Conservation (phyloP, 2,113 vertebrate genomes). For the Phylloscopus whistleri region DNA sequence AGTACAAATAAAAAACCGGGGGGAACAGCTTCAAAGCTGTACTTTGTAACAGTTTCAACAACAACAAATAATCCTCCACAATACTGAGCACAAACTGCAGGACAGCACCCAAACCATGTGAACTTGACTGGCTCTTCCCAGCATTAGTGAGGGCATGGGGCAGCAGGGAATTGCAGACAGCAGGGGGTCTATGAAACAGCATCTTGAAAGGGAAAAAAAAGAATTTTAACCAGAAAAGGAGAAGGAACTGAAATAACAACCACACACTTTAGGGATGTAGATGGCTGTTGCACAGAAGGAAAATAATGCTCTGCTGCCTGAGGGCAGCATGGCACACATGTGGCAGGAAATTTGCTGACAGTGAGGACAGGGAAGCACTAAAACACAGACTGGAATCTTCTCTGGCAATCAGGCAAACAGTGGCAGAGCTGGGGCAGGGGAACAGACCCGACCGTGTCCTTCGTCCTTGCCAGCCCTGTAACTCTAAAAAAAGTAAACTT, state of each 20-base stretch:
- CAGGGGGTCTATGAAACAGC: not conserved
- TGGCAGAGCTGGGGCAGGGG: accelerated
- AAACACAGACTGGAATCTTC: not conserved
- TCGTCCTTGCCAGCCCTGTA: not conserved
- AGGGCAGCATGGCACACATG: accelerated
- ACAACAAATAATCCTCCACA: not conserved
- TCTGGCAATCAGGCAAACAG: not conserved
- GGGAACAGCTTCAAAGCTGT: not conserved
- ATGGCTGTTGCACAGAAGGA: not conserved
- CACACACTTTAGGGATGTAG: accelerated
- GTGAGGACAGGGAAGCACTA: not conserved
- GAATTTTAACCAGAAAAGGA: not conserved
- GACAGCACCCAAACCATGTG: accelerated
- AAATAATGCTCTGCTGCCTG: not conserved
- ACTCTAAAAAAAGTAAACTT: not conserved
- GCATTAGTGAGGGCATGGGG: accelerated
- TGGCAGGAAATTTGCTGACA: accelerated
- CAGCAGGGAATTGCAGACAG: not conserved
- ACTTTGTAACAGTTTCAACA: not conserved
- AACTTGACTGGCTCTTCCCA: not conserved
- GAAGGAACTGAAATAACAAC: accelerated
- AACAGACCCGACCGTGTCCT: accelerated
- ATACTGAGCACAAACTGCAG: not conserved
- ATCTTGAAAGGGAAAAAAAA: not conserved
- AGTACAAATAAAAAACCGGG: accelerated